These are phyloP conservation scores for Leptogaster cylindrica DNA, from an alignment of 2,888 invertebrate genomes.

Conservation along the genomic window DNA sequence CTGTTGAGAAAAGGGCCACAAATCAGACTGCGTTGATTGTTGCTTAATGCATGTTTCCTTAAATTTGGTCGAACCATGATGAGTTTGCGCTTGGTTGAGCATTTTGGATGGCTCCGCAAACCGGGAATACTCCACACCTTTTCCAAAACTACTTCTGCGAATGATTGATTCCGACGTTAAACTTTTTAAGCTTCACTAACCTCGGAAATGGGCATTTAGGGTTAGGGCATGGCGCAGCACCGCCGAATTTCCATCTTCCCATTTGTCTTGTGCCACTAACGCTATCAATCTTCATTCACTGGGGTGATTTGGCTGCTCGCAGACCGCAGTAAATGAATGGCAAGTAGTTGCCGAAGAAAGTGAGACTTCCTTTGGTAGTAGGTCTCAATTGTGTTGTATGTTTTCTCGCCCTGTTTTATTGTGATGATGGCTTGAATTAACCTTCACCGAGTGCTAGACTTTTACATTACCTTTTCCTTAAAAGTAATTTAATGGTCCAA, in stretches of 20 bases:
- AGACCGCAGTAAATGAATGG: neutral
- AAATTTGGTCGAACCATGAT: too few species aligned
- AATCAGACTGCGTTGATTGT: too few species aligned
- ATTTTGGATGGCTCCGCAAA: neutral
- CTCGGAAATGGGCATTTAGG: neutral
- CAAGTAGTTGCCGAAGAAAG: neutral
- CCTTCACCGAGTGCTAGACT: neutral
- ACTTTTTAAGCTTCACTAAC: neutral
- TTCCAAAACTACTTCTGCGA: slow-evolving; percentile 4
- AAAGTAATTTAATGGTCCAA: slow-evolving; percentile 19
- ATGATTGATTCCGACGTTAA: slow-evolving; percentile 6
- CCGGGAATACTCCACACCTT: slow-evolving; percentile 3
- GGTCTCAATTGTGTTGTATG: too few species aligned
- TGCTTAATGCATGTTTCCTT: too few species aligned
- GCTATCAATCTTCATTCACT: neutral
- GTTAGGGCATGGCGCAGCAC: neutral
- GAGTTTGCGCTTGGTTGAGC: too few species aligned
- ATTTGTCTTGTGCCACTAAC: slow-evolving; percentile 11
- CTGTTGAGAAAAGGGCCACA: too few species aligned
- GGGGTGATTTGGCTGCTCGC: neutral
- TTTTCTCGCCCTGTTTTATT: neutral
- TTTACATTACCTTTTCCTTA: neutral
- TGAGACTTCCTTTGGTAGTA: neutral
- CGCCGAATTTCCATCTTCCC: slow-evolving; percentile 1
- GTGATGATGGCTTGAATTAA: neutral